Conservation (phyloP, 2,888 invertebrate species). For the Nomada goodeniana region DNA sequence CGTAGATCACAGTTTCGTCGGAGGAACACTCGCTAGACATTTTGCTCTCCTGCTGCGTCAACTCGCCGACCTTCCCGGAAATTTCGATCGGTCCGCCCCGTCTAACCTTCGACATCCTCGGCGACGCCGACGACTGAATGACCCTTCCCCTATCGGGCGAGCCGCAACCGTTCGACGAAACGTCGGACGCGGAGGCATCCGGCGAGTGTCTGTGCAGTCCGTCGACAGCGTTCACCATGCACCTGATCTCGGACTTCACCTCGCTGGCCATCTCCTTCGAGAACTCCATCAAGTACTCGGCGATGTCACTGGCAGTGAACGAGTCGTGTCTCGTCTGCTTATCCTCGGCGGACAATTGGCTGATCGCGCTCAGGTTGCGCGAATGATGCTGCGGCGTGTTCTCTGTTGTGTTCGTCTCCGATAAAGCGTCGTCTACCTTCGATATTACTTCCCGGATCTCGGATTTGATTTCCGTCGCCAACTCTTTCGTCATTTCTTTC, state of each 20-base stretch:
- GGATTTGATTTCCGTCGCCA: conserved; percentile 92
- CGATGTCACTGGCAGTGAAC: conserved; percentile 90
- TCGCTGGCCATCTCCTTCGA: conserved; percentile 92
- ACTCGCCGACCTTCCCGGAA: conserved; percentile 76
- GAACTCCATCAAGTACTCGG: conserved; percentile 91
- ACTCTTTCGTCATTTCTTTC: conserved; percentile 91
- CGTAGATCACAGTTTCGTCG: conserved; percentile 84
- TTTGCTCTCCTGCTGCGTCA: conserved; percentile 81
- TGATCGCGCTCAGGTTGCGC: conserved; percentile 58
- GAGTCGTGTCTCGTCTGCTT: conserved; percentile 87
- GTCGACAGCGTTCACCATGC: conserved; percentile 87
- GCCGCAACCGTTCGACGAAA: conserved; percentile 78
- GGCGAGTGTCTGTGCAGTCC: conserved; percentile 85
- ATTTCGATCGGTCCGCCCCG: conserved; percentile 65
- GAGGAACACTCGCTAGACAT: conserved; percentile 84
- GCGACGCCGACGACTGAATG: conserved; percentile 48
- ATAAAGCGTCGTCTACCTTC: conserved; percentile 91
- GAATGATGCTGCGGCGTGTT: conserved; percentile 82
- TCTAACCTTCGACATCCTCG: conserved; percentile 62
- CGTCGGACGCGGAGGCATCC: conserved; percentile 75
- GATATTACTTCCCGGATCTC: conserved; percentile 93
- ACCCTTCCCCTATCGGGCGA: conserved; percentile 80
- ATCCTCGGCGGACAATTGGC: conserved; percentile 66
- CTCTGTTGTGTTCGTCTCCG: conserved; percentile 88
- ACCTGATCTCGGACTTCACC: conserved; percentile 90